These are phyloP conservation scores for Jordanella pulchra DNA, from an alignment of 2,797 vertebrate species.

Conservation along the genomic window DNA sequence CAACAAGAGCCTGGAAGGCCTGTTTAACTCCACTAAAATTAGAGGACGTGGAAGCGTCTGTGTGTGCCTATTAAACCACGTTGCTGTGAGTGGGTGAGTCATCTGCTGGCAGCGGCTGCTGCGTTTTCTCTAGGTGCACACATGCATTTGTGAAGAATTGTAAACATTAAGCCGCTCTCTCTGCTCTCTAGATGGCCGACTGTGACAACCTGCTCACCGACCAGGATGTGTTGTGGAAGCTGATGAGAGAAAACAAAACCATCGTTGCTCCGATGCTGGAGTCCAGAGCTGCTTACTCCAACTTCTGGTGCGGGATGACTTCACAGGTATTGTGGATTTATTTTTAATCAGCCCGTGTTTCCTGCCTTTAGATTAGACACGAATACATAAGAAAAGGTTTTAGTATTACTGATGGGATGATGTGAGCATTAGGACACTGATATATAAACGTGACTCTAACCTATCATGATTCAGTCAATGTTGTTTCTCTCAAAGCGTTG, in stretches of 20 bases:
- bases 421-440: too few relatives aligned
- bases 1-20: slow-evolving; percentile 8
- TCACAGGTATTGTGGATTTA: slow-evolving; percentile 80
- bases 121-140: slow-evolving; percentile 20
- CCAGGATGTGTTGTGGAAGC: slow-evolving; percentile 78
- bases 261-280: slow-evolving; percentile 91
- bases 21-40: slow-evolving; percentile 22
- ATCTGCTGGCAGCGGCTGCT: slow-evolving; percentile 24
- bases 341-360: slow-evolving; percentile 2
- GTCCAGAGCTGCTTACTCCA: slow-evolving; percentile 90
- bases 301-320: slow-evolving; percentile 96
- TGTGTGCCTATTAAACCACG: slow-evolving; percentile 20
- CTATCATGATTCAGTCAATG: slow-evolving; percentile 4
- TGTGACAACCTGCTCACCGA: slow-evolving; percentile 87
- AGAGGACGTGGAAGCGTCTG: not conserved
- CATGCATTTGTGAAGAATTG: slow-evolving; percentile 9
- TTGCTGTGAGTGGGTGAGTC: slow-evolving; percentile 24
- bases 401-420: not conserved
- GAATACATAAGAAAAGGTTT: not conserved
- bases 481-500: slow-evolving; percentile 6
- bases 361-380: not conserved
- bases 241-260: slow-evolving; percentile 89
- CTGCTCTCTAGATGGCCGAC: slow-evolving; percentile 75
- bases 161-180: slow-evolving; percentile 56
- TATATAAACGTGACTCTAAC: not conserved